A percentile compares a stretch with the other conserved stretches of the same genome.
phyloP scores from a whole-genome alignment of 2,888 invertebrate species.

The Blera fallax region DNA sequence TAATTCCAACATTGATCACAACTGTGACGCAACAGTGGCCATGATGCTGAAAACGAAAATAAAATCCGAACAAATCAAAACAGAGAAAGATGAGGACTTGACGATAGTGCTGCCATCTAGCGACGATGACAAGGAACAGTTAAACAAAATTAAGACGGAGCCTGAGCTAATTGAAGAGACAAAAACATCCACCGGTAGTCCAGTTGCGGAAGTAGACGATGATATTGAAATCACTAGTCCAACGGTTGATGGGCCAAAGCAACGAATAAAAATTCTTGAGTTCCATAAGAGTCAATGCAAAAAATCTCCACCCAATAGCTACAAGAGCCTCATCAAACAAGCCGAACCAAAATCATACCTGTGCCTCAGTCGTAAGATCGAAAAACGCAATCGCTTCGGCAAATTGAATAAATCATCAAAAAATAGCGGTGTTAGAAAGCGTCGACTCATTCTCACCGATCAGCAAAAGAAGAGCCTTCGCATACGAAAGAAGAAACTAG shows the following conservation, averaged over 20 bases:
- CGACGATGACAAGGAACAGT: constrained; percentile 74
- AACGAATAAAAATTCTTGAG: constrained; percentile 79
- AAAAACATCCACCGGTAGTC: constrained; percentile 73
- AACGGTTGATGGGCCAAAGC: constrained; percentile 40
- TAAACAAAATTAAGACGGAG: constrained; percentile 80
- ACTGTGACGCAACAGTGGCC: constrained; percentile 37
- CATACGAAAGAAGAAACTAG: constrained; percentile 75
- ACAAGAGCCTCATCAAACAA: constrained; percentile 81
- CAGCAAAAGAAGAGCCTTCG: constrained; percentile 78
- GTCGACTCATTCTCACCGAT: constrained; percentile 79
- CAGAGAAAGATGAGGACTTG: constrained; percentile 77
- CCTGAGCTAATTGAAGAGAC: constrained; percentile 74
- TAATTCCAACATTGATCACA: constrained; percentile 58
- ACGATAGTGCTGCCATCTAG: constrained; percentile 60
- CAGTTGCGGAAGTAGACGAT: constrained; percentile 54
- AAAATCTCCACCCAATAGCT: constrained; percentile 80
- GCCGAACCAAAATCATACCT: constrained; percentile 80
- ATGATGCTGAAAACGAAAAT: constrained; percentile 79
- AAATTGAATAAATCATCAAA: constrained; percentile 75
- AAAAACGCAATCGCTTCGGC: constrained; percentile 77
- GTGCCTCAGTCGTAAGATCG: constrained; percentile 78
- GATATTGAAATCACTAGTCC: constrained; percentile 66
- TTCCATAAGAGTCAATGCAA: constrained; percentile 77
- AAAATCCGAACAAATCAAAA: constrained; percentile 81
- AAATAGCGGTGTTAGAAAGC: constrained; percentile 74